Evolutionary conservation across 2,113 vertebrate species (phyloP).

Genomic region (Saimiri boliviensis): DNA sequence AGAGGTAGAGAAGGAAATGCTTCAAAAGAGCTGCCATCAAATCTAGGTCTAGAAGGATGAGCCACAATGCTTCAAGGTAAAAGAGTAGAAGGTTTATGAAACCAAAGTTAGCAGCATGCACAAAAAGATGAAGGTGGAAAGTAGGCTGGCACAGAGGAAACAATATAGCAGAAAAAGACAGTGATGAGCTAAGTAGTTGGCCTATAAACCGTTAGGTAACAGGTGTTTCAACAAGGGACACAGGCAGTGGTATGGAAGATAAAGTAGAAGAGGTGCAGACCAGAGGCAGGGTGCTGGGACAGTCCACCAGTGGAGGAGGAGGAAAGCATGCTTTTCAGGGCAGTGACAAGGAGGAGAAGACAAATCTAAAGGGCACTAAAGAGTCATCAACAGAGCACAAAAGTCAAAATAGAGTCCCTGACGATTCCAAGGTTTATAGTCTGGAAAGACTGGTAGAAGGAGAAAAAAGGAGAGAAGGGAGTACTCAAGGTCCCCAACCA

Average conservation of each 20-base stretch:
- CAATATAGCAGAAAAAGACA: not conserved
- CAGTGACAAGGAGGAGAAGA: not conserved
- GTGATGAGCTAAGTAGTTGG: not conserved
- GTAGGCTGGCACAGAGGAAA: not conserved
- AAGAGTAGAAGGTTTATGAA: not conserved
- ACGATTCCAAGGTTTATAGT: not conserved
- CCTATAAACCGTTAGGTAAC: not conserved
- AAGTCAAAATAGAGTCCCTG: not conserved
- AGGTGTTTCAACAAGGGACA: not conserved
- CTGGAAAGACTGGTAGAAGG: not conserved
- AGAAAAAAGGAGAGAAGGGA: not conserved
- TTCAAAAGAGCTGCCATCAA: constrained; percentile 8
- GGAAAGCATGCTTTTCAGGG: not conserved
- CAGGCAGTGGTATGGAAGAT: not conserved
- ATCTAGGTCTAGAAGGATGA: not conserved
- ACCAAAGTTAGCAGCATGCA: not conserved
- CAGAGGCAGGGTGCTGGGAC: not conserved
- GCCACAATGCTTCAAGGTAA: not conserved
- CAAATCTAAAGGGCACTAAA: not conserved
- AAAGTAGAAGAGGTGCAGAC: not conserved
- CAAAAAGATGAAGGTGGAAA: not conserved
- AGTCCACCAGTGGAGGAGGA: not conserved
- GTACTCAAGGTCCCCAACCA: not conserved
- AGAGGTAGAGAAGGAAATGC: not conserved
- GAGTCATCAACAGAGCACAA: not conserved